A percentile compares a stretch with the other conserved stretches of the same genome.
These are phyloP conservation scores for Brienomyrus longianalis DNA, from an alignment of 2,113 vertebrate species.

Conservation along the genomic window DNA sequence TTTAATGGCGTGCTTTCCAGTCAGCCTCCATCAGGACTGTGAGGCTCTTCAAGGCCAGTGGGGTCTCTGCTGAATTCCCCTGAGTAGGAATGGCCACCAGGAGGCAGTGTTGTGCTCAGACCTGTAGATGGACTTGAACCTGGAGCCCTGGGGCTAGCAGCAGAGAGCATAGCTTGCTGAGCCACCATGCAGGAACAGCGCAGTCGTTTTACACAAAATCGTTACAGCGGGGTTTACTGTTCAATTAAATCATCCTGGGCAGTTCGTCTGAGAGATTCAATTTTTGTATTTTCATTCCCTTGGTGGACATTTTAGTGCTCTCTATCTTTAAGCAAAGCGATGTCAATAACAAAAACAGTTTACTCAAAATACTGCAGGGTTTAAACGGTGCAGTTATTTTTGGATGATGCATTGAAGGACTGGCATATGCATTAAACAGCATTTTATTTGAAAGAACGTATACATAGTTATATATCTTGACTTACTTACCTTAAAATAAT, in stretches of 20 bases:
- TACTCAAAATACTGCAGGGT: neutral
- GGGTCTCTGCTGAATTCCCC: neutral
- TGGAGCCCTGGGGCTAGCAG: neutral
- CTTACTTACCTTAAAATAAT: neutral
- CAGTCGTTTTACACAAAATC: neutral
- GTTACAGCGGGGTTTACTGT: neutral
- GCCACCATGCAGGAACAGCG: neutral
- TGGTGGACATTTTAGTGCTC: neutral
- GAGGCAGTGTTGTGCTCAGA: neutral
- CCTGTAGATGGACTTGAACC: neutral
- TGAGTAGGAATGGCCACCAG: neutral
- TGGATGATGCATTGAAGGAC: neutral
- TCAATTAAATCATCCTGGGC: neutral
- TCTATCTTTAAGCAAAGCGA: neutral
- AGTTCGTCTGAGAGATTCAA: neutral
- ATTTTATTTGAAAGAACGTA: neutral
- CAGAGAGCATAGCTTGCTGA: neutral
- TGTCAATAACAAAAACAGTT: neutral
- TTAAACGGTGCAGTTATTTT: neutral
- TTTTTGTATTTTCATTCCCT: neutral
- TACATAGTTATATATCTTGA: neutral
- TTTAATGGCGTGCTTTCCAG: neutral
- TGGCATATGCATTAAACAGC: neutral
- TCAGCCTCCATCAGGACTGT: neutral
- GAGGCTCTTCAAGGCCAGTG: neutral